These are phyloP conservation scores for Minunthozetes semirufus DNA, from an alignment of 2,888 invertebrate genomes.

Conservation along the genomic window DNA sequence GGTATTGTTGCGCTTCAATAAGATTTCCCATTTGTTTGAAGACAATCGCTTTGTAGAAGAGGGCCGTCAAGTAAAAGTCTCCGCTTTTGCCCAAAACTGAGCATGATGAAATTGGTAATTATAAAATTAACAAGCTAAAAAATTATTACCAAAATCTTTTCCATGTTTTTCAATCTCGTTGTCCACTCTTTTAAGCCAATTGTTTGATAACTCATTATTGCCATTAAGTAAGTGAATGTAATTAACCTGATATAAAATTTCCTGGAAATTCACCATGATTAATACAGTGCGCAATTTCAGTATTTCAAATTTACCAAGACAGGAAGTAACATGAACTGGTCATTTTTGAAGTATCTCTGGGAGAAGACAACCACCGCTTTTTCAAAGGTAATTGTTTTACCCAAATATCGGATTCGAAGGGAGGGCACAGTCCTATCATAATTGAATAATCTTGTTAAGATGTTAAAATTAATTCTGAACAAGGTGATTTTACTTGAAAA, in stretches of 20 bases:
- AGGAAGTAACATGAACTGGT: constrained; percentile 31
- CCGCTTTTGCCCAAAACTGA: background rate
- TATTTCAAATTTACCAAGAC: constrained; percentile 4
- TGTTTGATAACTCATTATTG: background rate
- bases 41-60: constrained; percentile 3
- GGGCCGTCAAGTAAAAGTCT: constrained; percentile 4
- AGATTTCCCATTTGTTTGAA: constrained; percentile 13
- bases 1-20: constrained; percentile 11
- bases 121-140: background rate
- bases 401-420: constrained; percentile 31
- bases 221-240: constrained; percentile 29
- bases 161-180: constrained; percentile 28
- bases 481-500: background rate
- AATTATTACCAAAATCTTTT: constrained; percentile 26
- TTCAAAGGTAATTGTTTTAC: constrained; percentile 35
- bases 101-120: background rate
- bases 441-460: background rate
- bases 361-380: constrained; percentile 34
- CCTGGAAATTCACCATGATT: background rate
- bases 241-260: constrained; percentile 33
- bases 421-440: constrained; percentile 18
- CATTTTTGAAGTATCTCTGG: constrained; percentile 9
- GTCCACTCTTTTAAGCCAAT: constrained; percentile 28
- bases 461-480: background rate
- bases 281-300: background rate